Evolutionary conservation across 2,888 invertebrate genomes (phyloP).

Genomic region (Cordilura impudica): DNA sequence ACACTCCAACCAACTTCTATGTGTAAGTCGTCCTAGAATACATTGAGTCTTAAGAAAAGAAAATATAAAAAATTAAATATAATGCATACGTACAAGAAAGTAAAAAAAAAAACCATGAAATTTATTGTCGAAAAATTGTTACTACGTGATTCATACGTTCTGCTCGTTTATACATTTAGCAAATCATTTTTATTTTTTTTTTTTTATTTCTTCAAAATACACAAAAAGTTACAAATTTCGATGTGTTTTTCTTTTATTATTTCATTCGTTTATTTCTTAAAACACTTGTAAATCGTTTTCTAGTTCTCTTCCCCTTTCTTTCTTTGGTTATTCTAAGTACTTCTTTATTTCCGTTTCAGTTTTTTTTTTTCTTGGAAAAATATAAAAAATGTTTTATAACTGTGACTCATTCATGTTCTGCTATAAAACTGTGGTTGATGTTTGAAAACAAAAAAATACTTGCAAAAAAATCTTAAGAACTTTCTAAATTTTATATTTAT

Average conservation of each 20-base stretch:
- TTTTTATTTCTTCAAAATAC: not conserved
- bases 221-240: conserved; percentile 34
- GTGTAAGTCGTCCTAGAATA: not conserved
- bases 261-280: conserved; percentile 13
- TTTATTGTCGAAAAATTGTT: conserved; percentile 62
- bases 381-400: conserved; percentile 38
- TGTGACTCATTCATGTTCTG: conserved; percentile 41
- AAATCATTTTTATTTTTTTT: not conserved
- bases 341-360: conserved; percentile 20
- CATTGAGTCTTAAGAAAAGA: no score
- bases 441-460: not conserved
- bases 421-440: not conserved
- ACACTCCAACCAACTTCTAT: not conserved
- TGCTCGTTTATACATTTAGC: not conserved
- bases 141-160: conserved; percentile 51
- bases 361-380: not conserved
- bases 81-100: not conserved
- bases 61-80: not conserved
- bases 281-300: conserved; percentile 55
- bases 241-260: not conserved
- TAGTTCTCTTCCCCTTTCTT: conserved; percentile 4
- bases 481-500: no score
- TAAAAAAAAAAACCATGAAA: conserved; percentile 34
- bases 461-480: not conserved
- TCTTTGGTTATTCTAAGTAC: not conserved